A percentile compares a stretch with the other conserved stretches of the same genome.
Evolutionary conservation across 2,113 vertebrate species (phyloP).

Genomic region (Cromileptes altivelis): DNA sequence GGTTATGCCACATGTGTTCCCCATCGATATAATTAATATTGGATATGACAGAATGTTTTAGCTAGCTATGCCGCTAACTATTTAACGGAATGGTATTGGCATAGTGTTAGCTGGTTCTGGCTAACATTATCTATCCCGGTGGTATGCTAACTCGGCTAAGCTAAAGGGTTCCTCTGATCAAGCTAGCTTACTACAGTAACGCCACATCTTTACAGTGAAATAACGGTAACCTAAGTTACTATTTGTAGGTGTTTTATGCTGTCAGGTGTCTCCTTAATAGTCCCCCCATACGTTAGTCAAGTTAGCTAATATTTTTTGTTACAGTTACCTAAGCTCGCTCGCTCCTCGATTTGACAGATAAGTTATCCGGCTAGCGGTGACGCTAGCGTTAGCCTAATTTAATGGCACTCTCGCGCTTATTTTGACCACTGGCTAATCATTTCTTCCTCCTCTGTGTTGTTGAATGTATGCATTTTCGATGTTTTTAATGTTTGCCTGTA

Average conservation of each 20-base stretch:
- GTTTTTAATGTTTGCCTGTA: not conserved
- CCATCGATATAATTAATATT: not conserved
- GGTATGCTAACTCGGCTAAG: constrained; percentile 55
- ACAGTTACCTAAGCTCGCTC: not conserved
- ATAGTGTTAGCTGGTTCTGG: constrained; percentile 22
- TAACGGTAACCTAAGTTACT: not conserved
- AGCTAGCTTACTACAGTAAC: constrained; percentile 8
- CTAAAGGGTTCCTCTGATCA: constrained; percentile 30
- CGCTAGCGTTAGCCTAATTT: constrained; percentile 39
- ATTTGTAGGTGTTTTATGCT: not conserved
- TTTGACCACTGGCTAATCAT: not conserved
- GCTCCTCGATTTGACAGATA: constrained; percentile 65
- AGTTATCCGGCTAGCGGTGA: constrained; percentile 39
- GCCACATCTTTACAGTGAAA: not conserved
- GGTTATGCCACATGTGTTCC: not conserved
- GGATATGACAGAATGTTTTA: not conserved
- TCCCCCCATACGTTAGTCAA: rapidly evolving
- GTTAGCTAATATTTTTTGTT: not conserved
- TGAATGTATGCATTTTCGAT: too few species aligned
- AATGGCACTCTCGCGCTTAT: constrained; percentile 6
- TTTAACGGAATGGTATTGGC: not conserved
- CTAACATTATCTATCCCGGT: constrained; percentile 46
- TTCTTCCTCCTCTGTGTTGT: not conserved
- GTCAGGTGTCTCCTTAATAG: rapidly evolving
- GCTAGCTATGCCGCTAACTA: not conserved